A percentile compares a stretch with the other conserved stretches of the same genome.
These are phyloP conservation scores for Plectropomus leopardus DNA, from an alignment of 2,113 vertebrate genomes.

Conservation along the genomic window DNA sequence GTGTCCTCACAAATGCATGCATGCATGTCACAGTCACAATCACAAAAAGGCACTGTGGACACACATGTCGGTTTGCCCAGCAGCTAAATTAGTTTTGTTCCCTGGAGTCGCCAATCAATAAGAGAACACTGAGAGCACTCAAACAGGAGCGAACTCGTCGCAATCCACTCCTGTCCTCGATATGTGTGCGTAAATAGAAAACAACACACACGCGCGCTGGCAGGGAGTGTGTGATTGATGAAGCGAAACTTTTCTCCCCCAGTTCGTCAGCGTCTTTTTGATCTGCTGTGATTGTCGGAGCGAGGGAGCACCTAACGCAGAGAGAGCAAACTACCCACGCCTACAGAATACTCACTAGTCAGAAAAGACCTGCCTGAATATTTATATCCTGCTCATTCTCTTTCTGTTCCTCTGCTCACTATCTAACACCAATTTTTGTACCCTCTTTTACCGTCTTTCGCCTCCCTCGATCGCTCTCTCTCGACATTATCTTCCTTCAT, in stretches of 20 bases:
- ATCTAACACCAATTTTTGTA: constrained; percentile 27
- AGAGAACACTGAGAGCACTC: constrained; percentile 51
- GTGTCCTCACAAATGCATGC: neutral
- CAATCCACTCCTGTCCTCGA: constrained; percentile 42
- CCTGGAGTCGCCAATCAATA: constrained; percentile 69
- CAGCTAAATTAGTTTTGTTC: constrained; percentile 66
- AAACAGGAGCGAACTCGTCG: constrained; percentile 37
- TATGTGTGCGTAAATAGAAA: constrained; percentile 59
- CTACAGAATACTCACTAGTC: constrained; percentile 62
- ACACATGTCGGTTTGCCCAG: constrained; percentile 34
- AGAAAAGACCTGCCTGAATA: constrained; percentile 62
- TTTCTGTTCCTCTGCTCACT: constrained; percentile 23
- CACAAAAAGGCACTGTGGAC: constrained; percentile 19
- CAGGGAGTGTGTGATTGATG: constrained; percentile 66
- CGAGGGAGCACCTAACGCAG: constrained; percentile 49
- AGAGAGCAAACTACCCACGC: constrained; percentile 45
- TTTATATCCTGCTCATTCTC: constrained; percentile 49
- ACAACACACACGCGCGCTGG: constrained; percentile 34
- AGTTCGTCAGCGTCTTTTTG: constrained; percentile 69
- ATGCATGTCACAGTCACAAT: neutral
- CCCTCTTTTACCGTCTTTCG: constrained; percentile 12
- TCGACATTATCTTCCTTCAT: constrained; percentile 55
- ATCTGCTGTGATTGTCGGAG: constrained; percentile 63
- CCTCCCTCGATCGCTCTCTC: neutral
- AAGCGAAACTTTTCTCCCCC: constrained; percentile 56